Evolutionary conservation across 2,113 vertebrate genomes (phyloP), one percentile per base, ranked within the genome.

Genomic region (Gasterosteus aculeatus): DNA sequence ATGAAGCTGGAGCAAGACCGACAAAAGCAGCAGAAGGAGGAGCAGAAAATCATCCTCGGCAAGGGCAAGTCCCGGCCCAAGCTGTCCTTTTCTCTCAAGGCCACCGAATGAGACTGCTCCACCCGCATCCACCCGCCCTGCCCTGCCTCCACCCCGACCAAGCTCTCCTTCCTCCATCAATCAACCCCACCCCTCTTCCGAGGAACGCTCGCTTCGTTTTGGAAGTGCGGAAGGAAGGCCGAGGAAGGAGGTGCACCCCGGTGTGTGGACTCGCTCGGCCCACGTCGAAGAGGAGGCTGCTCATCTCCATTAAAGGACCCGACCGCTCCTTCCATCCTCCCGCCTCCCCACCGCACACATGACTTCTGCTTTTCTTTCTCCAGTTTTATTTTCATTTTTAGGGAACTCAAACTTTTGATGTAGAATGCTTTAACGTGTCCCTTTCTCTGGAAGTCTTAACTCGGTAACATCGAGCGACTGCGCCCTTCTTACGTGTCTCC

Each of bases 1-100:
- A 97, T 99, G 97, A 99, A 99, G 96, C 95, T 99, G 95, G 97
- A 99, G 85, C 97, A 99, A 95, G 98, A 99, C 92, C 96, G 97
- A 83, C 97, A 99, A 87, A 95, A 92, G 90, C 98, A 99, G 84
- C 97, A 99, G 95, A 99, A 99, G 89, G 98, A 99, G 94, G 97
- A 99, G 93, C 98, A 99, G 96, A 99, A 98, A 96, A 98, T 99
- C 68, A 99, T 99, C 92, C 93, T 99, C 90, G 98, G 98, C 91
- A 98, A 99, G 94, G 98, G 98, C 81, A 99, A 99, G 94, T 98
- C 98, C 93, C 94, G 98, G 90, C 98, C 98, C 74, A 98, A 98
- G 93, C 96, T 99, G 86, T 99, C 98, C 92, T 99, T 99, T 95
- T 94, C 96, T 18, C 90, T 99, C 89, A 99, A 99, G 93, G 96